These are phyloP conservation scores for Eulemur rubriventer DNA, from an alignment of 2,797 vertebrate genomes.

Conservation along the genomic window DNA sequence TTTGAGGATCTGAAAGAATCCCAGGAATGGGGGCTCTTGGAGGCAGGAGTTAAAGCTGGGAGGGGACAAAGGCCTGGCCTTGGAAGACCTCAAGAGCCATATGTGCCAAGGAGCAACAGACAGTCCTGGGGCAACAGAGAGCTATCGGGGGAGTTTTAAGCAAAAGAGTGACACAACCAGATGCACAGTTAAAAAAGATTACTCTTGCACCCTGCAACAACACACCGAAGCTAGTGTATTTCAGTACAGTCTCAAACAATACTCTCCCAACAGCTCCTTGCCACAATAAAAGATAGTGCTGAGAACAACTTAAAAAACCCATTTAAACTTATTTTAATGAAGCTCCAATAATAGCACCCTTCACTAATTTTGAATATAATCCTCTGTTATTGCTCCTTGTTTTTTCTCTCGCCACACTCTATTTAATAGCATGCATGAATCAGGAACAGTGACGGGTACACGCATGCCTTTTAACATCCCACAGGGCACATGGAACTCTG, in stretches of 20 bases:
- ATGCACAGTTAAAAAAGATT: background rate
- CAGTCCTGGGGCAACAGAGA: background rate
- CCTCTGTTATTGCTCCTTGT: background rate
- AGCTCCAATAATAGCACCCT: conserved; percentile 51
- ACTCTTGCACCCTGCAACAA: background rate
- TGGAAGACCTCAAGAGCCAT: background rate
- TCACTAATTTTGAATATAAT: conserved; percentile 10
- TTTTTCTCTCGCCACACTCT: background rate
- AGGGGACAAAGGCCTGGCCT: background rate
- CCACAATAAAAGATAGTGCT: background rate
- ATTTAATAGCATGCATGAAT: conserved; percentile 27
- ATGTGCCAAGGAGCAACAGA: background rate
- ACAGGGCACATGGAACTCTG: background rate
- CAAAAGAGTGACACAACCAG: background rate
- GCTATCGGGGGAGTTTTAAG: background rate
- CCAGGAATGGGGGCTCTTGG: background rate
- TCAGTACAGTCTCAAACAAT: background rate
- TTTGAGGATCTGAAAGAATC: background rate
- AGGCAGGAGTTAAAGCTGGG: background rate
- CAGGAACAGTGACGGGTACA: background rate
- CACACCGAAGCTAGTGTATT: background rate
- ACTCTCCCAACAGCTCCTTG: background rate
- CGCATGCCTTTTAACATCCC: background rate
- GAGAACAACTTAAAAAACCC: background rate
- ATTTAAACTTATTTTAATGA: conserved; percentile 54